A percentile compares a stretch with the other conserved stretches of the same genome.
phyloP scores from a whole-genome alignment of 2,888 invertebrate genomes.

The Acleris emargana region DNA sequence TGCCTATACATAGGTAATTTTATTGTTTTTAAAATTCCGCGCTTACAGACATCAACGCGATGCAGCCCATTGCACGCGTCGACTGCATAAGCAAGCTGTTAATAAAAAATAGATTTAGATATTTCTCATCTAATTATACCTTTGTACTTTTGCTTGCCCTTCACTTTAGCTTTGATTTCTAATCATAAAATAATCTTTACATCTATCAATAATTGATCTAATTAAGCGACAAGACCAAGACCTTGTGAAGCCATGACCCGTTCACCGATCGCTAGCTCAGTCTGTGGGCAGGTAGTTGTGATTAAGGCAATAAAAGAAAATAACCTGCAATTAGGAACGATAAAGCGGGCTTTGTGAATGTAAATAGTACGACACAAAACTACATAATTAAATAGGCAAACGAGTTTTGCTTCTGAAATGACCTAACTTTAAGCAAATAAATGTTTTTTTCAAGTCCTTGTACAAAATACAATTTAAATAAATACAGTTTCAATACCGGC shows the following conservation, averaged over 20 bases:
- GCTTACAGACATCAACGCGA: constrained; percentile 38
- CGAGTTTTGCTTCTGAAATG: background rate
- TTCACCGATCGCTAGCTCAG: constrained; percentile 8
- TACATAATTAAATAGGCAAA: constrained; percentile 4
- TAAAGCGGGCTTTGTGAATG: constrained; percentile 3
- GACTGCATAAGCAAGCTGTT: too few relatives aligned
- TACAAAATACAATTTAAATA: too few relatives aligned
- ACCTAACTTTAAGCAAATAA: too few relatives aligned
- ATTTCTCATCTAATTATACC: too few relatives aligned
- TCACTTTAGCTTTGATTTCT: background rate
- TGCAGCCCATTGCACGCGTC: background rate
- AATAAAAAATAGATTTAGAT: too few relatives aligned
- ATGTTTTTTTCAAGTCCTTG: too few relatives aligned
- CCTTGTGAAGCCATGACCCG: constrained; percentile 33
- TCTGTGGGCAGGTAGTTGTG: background rate
- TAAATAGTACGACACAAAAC: constrained; percentile 4
- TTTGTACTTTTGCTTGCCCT: too few relatives aligned
- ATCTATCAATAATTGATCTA: constrained; percentile 21
- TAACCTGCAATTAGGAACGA: constrained; percentile 10
- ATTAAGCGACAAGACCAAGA: constrained; percentile 30
- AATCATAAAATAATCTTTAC: constrained; percentile 1
- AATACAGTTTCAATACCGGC: background rate
- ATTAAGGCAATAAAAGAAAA: constrained; percentile 5
- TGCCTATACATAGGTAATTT: constrained; percentile 1
- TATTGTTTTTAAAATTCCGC: constrained; percentile 2